These are phyloP conservation scores for Heliopora coerulea DNA, from an alignment of 92 coral and sea anemone species.

Conservation along the genomic window DNA sequence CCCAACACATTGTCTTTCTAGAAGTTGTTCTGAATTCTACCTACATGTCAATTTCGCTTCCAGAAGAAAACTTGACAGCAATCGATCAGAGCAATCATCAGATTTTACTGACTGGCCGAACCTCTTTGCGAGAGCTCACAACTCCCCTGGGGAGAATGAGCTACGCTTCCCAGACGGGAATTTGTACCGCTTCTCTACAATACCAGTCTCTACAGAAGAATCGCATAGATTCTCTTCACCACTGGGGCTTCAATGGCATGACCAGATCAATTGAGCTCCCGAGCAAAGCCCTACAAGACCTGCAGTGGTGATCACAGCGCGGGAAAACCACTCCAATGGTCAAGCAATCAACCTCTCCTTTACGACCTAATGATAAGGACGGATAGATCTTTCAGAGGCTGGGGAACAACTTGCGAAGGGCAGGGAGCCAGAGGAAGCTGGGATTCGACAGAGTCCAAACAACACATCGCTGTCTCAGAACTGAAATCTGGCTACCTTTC, in stretches of 20 bases:
- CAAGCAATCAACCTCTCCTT: constrained; percentile 33
- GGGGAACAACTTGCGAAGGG: constrained; percentile 48
- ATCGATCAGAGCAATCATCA: background rate
- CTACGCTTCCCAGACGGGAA: constrained; percentile 56
- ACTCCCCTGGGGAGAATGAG: constrained; percentile 58
- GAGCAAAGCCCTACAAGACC: constrained; percentile 47
- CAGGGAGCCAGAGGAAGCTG: constrained; percentile 56
- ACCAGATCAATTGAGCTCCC: no score
- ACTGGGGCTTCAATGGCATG: no score
- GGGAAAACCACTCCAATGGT: constrained; percentile 34
- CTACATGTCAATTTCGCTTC: constrained; percentile 35
- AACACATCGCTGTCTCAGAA: constrained; percentile 53
- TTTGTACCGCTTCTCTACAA: constrained; percentile 48
- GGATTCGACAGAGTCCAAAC: constrained; percentile 38
- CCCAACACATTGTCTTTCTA: constrained; percentile 44
- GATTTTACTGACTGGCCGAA: background rate
- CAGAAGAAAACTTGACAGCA: constrained; percentile 19
- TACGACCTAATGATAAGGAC: constrained; percentile 42
- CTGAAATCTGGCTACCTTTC: constrained; percentile 55
- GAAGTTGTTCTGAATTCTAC: constrained; percentile 32
- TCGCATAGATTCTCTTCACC: constrained; percentile 2
- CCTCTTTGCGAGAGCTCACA: constrained; percentile 29
- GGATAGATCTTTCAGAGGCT: constrained; percentile 41
- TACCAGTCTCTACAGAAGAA: constrained; percentile 44
- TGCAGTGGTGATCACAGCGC: constrained; percentile 51